Percentiles rank a stretch among this genome's conserved stretches.
These are phyloP conservation scores for Rattus rattus DNA, from an alignment of 2,113 vertebrate species.

Conservation along the genomic window DNA sequence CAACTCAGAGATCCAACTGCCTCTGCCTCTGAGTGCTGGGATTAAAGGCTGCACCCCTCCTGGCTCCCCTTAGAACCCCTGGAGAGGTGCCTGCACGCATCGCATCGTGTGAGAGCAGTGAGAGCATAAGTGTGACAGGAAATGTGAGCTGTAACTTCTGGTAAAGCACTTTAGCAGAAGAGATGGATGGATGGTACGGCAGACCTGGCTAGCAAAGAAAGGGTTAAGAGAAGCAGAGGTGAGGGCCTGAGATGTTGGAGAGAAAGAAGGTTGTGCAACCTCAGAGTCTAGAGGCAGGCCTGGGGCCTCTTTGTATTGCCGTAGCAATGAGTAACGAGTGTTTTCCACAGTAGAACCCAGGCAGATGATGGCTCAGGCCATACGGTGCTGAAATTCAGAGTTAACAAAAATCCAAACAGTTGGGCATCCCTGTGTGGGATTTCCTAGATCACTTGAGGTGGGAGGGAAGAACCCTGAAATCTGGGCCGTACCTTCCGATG, in stretches of 20 bases:
- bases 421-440: not conserved
- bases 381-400: not conserved
- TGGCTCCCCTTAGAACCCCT: not conserved
- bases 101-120: not conserved
- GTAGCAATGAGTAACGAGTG: too few relatives aligned
- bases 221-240: not conserved
- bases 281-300: not conserved
- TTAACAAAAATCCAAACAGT: not conserved
- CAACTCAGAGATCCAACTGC: not conserved
- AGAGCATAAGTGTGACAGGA: not conserved
- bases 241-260: not conserved
- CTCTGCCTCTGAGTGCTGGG: not conserved
- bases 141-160: not conserved
- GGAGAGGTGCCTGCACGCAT: not conserved
- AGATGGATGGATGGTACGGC: too few relatives aligned
- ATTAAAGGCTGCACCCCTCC: not conserved
- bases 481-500: too few relatives aligned
- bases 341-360: not conserved
- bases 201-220: not conserved
- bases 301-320: not conserved
- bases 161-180: not conserved
- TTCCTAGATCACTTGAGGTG: not conserved
- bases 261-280: not conserved
- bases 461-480: not conserved
- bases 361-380: not conserved